Evolutionary conservation across 2,888 invertebrate genomes (phyloP), one percentile per base, ranked within the genome.

Genomic region (Deilephila porcellus): DNA sequence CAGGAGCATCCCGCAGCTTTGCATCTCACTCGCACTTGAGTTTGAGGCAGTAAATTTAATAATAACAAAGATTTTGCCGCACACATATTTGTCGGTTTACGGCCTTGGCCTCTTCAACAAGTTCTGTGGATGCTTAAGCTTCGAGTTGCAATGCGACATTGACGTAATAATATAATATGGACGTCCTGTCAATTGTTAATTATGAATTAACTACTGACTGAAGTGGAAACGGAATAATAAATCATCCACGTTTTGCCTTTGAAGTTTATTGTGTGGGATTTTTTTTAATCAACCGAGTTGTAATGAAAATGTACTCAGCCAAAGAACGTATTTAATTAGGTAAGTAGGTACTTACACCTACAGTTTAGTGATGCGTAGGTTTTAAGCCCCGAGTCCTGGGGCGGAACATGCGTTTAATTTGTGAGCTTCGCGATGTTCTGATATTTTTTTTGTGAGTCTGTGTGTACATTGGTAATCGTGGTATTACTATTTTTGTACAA

Each of bases 21-120:
- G 67, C 82, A 78, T 92, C 91, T 87, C 88, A 74, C 80, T 91
- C 88, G 74, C 84, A 79, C 88, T 79, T 76, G 76, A 77, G 77
- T 78, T 78, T 75, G 5, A 45, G 25, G 20, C 64, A 45, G 64
- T 20, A 62, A 62, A 62, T 64, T 64, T 64, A 64, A 37, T 64
- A 64, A 64, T 64, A 64, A 37, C 64, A 45, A 45, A 64, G 64
- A 70, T 70, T 62, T 72, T 70, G 32, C 29, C 76, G 73, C 72
- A 74, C 62, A 72, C n/a, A 70, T 52, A 67, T 71, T 71, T 71
- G 71, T 56, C n/a, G 62, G 56, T n/a, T 52, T 17, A 67, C 45
- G 67, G 25, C 52, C 45, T 67, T 67, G 45, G 52, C 14, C 25
- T 52, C 20, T 67, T 52, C 67, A 52, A 67, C 17, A 52, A 67